Conservation (phyloP, 2,797 vertebrate species). For the Enteromius treurensis region DNA sequence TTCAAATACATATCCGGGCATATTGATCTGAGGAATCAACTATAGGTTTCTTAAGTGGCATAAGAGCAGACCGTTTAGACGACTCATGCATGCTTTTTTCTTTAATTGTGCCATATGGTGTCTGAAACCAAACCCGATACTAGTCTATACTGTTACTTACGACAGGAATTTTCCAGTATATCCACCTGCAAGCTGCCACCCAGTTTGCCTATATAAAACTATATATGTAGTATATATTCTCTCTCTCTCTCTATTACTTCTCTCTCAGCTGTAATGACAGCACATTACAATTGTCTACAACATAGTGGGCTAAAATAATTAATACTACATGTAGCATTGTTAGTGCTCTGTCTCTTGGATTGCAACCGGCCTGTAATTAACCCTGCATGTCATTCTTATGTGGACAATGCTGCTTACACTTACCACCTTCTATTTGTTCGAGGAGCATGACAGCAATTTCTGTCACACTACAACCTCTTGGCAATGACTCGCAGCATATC, state of each 20-base stretch:
- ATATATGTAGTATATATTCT: not conserved
- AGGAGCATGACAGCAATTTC: not conserved
- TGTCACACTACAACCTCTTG: constrained; percentile 9
- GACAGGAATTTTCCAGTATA: not conserved
- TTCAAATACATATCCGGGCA: constrained; percentile 24
- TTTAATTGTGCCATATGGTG: constrained; percentile 42
- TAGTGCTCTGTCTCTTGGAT: not conserved
- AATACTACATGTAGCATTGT: constrained; percentile 1
- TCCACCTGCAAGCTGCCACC: constrained; percentile 39
- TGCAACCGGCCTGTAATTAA: constrained; percentile 16
- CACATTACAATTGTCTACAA: not conserved
- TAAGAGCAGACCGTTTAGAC: not conserved
- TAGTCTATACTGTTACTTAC: not conserved
- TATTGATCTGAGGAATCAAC: constrained; percentile 42
- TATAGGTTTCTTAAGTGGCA: constrained; percentile 23
- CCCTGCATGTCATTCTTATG: not conserved
- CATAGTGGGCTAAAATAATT: not conserved
- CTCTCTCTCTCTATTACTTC: no score
- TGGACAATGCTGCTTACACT: not conserved
- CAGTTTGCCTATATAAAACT: not conserved
- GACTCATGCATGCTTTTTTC: not conserved
- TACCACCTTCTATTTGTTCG: not conserved
- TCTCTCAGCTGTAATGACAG: no score
- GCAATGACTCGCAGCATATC: constrained; percentile 20
- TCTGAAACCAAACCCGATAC: constrained; percentile 24